A percentile compares a stretch with the other conserved stretches of the same genome.
These are phyloP conservation scores for Pagrus major DNA, from an alignment of 2,113 vertebrate species.

Conservation along the genomic window DNA sequence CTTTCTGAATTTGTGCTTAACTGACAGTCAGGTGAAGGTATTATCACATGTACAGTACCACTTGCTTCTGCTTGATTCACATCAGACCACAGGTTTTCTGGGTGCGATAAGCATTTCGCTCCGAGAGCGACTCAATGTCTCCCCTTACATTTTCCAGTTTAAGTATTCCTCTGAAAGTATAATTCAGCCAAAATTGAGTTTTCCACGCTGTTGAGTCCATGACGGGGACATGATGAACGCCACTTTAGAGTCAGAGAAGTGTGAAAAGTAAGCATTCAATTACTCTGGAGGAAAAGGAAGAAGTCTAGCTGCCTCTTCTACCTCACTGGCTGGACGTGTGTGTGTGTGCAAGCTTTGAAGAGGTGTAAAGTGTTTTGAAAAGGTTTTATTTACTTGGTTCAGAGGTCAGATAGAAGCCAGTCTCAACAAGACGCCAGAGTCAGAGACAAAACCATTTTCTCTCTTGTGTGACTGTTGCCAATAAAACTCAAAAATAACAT, in stretches of 20 bases:
- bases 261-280: slow-evolving; percentile 53
- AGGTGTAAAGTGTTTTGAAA: slow-evolving; percentile 9
- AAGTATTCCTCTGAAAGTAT: slow-evolving; percentile 48
- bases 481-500: slow-evolving; percentile 9
- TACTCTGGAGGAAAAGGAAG: slow-evolving; percentile 42
- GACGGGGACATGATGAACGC: slow-evolving; percentile 55
- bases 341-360: not conserved
- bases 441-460: not conserved
- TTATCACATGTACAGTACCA: not conserved
- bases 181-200: slow-evolving; percentile 58
- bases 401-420: slow-evolving; percentile 17
- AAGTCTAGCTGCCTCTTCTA: slow-evolving; percentile 31
- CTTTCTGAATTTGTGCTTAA: not conserved
- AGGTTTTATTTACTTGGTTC: slow-evolving; percentile 33
- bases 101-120: slow-evolving; percentile 12
- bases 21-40: slow-evolving; percentile 1
- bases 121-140: slow-evolving; percentile 15
- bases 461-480: not conserved
- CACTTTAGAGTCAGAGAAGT: slow-evolving; percentile 50
- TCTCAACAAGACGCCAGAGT: not conserved
- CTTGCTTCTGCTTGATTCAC: slow-evolving; percentile 4
- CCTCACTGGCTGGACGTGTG: slow-evolving; percentile 9
- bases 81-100: slow-evolving; percentile 26
- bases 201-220: slow-evolving; percentile 58
- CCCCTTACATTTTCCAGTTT: slow-evolving; percentile 24